These are phyloP conservation scores for Steinernema khuongi DNA, from an alignment of 1,140 invertebrate species.

Conservation along the genomic window DNA sequence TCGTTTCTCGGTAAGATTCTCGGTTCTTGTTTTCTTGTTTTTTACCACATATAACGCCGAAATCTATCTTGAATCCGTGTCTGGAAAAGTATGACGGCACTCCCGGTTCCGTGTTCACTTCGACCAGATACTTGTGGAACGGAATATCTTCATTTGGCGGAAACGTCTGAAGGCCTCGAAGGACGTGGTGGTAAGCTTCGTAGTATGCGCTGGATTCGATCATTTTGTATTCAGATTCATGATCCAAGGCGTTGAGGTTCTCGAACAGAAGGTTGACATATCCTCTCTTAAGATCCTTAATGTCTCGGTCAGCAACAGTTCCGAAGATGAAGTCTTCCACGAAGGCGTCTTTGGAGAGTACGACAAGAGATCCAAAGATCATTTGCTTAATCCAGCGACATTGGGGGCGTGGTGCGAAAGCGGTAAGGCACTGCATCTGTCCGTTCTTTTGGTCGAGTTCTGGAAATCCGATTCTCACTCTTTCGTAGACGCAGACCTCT, in stretches of 20 bases:
- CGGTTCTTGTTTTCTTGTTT: background rate
- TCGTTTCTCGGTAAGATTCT: background rate
- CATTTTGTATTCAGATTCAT: background rate
- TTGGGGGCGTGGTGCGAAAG: background rate
- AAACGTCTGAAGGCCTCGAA: background rate
- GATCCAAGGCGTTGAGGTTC: background rate
- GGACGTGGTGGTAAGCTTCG: background rate
- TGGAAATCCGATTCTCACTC: background rate
- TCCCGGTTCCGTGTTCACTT: background rate
- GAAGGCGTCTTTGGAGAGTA: background rate
- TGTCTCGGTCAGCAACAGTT: background rate
- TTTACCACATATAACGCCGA: background rate
- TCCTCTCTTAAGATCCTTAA: background rate
- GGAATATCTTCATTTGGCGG: background rate
- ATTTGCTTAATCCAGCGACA: background rate
- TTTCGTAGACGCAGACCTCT: background rate
- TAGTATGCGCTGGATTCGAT: slow-evolving; percentile 5
- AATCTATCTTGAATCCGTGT: background rate
- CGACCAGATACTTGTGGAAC: background rate
- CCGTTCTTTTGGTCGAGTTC: background rate
- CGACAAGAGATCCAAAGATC: background rate
- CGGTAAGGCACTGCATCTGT: background rate
- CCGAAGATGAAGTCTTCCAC: background rate
- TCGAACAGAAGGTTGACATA: background rate
- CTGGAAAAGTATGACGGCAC: background rate